Conservation (phyloP, 2,888 invertebrate genomes). For the Drosophila limbata region DNA sequence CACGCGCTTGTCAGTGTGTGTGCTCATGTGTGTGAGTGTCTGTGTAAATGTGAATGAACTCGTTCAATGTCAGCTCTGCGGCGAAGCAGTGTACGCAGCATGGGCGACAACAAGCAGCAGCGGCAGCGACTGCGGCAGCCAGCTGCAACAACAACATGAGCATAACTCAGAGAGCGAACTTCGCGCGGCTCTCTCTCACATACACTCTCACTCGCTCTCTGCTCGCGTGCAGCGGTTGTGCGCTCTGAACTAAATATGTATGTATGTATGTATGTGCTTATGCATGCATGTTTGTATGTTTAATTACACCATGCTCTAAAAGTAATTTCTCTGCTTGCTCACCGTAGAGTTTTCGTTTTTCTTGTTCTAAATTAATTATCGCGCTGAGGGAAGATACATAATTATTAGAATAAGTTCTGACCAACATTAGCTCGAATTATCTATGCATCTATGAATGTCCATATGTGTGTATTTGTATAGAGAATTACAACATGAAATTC, state of each 20-base stretch:
- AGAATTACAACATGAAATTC: constrained; percentile 15
- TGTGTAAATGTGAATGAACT: constrained; percentile 85
- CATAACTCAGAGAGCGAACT: constrained; percentile 40
- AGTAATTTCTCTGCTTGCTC: not conserved
- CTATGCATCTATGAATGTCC: not conserved
- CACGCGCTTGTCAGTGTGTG: constrained; percentile 58
- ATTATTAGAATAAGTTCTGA: not conserved
- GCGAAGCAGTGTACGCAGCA: constrained; percentile 72
- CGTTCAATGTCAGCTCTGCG: constrained; percentile 85
- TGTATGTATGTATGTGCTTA: not conserved
- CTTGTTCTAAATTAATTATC: not conserved
- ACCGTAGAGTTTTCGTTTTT: constrained; percentile 15
- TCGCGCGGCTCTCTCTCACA: constrained; percentile 22
- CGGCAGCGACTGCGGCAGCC: constrained; percentile 32
- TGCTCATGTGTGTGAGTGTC: constrained; percentile 42
- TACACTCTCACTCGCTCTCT: constrained; percentile 21
- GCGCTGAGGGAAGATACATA: not conserved
- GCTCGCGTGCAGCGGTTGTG: constrained; percentile 32
- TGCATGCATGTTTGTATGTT: not conserved
- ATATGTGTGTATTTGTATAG: not conserved
- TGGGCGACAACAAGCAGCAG: constrained; percentile 59
- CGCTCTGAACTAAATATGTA: constrained; percentile 22
- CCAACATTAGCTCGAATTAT: not conserved
- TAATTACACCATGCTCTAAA: constrained; percentile 8
- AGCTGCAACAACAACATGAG: constrained; percentile 46